phyloP scores from a whole-genome alignment of 2,113 vertebrate genomes.

The Oreochromis aureus region DNA sequence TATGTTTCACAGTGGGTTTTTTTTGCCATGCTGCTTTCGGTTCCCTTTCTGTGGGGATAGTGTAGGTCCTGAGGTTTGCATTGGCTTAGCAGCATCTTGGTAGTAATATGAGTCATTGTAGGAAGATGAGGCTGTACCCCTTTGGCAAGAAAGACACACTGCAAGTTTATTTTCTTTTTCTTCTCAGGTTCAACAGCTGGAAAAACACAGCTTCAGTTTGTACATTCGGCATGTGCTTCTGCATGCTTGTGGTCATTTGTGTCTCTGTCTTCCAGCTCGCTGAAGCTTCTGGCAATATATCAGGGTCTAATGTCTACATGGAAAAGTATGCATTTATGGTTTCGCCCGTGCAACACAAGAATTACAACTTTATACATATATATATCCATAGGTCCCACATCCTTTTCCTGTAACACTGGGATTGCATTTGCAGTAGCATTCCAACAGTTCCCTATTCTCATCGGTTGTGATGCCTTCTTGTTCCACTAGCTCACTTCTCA shows the following conservation, averaged over 20 bases:
- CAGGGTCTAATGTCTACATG: background rate
- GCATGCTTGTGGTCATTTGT: background rate
- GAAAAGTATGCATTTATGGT: background rate
- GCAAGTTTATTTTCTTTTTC: slow-evolving; percentile 16
- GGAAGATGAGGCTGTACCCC: background rate
- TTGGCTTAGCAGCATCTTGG: background rate
- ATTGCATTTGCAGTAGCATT: background rate
- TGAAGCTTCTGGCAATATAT: background rate
- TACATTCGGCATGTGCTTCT: background rate
- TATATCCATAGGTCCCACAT: background rate
- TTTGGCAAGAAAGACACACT: slow-evolving; percentile 1
- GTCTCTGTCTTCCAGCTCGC: background rate
- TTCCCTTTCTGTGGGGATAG: background rate
- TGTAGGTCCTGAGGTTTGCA: background rate
- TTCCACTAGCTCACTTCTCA: background rate
- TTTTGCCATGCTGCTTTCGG: background rate
- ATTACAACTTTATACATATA: background rate
- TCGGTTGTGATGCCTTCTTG: background rate
- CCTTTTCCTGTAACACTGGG: background rate
- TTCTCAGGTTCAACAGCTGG: slow-evolving; percentile 14
- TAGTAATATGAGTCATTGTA: slow-evolving; percentile 24
- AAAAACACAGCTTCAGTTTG: background rate
- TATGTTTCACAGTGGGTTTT: background rate
- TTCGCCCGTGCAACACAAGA: background rate
- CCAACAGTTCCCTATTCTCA: background rate